Evolutionary conservation across 1,140 invertebrate species (phyloP).

Genomic region (Hyposmocoma kahamanoa): DNA sequence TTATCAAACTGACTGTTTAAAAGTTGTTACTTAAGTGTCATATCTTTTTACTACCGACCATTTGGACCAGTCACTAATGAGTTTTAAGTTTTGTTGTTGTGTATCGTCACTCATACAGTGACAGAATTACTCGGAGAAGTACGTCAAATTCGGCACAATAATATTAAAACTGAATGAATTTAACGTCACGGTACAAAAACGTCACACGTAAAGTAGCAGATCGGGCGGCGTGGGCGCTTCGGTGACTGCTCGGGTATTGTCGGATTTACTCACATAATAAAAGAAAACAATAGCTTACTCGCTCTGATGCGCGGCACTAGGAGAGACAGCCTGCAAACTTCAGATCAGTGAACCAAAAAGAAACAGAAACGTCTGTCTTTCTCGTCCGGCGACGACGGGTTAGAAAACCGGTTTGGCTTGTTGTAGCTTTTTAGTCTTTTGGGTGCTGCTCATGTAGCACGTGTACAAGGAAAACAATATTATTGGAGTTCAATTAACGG

Average conservation of each 20-base stretch:
- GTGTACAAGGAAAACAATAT: too few relatives aligned
- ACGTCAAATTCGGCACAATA: constrained; percentile 1
- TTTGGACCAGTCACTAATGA: too few relatives aligned
- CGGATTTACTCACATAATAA: constrained; percentile 20
- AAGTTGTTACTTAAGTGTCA: too few relatives aligned
- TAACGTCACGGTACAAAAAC: constrained; percentile 45
- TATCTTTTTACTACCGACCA: too few relatives aligned
- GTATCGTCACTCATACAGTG: too few relatives aligned
- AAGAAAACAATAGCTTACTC: constrained; percentile 29
- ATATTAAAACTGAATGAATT: constrained; percentile 27
- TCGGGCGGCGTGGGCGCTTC: constrained; percentile 38
- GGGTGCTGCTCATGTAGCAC: too few relatives aligned
- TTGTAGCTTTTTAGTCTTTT: constrained; percentile 52
- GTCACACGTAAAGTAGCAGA: constrained; percentile 26
- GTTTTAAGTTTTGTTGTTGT: too few relatives aligned
- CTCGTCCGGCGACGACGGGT: constrained; percentile 44
- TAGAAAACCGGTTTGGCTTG: constrained; percentile 53
- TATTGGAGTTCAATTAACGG: too few relatives aligned
- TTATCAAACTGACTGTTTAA: too few relatives aligned
- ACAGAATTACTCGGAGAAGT: background rate
- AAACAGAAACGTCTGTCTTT: constrained; percentile 60
- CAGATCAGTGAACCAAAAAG: constrained; percentile 66
- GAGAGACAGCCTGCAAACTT: constrained; percentile 21
- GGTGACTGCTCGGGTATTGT: constrained; percentile 28
- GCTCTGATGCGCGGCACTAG: constrained; percentile 28